These are phyloP conservation scores for Alligator mississippiensis DNA, from an alignment of 2,113 vertebrate species.

Conservation along the genomic window DNA sequence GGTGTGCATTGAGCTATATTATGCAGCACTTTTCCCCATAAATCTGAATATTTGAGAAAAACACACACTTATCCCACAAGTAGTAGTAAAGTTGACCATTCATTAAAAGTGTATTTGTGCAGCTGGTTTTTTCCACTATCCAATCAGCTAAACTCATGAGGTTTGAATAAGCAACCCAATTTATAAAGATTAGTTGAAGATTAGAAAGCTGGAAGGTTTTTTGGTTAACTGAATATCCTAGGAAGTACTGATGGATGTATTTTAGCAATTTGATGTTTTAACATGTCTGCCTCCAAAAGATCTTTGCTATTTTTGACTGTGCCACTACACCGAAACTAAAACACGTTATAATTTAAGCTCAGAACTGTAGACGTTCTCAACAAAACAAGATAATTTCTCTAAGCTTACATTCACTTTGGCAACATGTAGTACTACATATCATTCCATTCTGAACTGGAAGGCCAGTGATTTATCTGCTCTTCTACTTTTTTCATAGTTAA, in stretches of 20 bases:
- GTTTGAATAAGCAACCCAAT: neutral
- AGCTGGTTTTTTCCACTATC: neutral
- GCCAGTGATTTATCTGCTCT: neutral
- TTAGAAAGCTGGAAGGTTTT: neutral
- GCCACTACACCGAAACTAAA: constrained; percentile 17
- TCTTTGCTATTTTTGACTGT: constrained; percentile 2
- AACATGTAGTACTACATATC: neutral
- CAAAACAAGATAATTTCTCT: neutral
- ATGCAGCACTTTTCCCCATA: neutral
- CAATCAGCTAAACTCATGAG: neutral
- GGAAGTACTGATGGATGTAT: neutral
- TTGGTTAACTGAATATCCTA: constrained; percentile 1
- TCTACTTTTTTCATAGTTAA: neutral
- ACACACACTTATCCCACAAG: neutral
- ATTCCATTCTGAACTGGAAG: neutral
- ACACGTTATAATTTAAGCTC: neutral
- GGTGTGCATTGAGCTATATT: neutral
- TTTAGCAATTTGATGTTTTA: constrained; percentile 29
- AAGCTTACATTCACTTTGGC: neutral
- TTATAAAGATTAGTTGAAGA: neutral
- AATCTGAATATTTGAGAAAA: neutral
- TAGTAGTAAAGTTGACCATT: neutral
- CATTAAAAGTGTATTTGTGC: neutral
- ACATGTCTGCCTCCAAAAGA: constrained; percentile 34
- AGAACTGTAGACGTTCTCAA: neutral